Base-by-base conservation (phyloP, 53 echinoderm and acorn worm species). In the Actinopyga echinites region DNA sequence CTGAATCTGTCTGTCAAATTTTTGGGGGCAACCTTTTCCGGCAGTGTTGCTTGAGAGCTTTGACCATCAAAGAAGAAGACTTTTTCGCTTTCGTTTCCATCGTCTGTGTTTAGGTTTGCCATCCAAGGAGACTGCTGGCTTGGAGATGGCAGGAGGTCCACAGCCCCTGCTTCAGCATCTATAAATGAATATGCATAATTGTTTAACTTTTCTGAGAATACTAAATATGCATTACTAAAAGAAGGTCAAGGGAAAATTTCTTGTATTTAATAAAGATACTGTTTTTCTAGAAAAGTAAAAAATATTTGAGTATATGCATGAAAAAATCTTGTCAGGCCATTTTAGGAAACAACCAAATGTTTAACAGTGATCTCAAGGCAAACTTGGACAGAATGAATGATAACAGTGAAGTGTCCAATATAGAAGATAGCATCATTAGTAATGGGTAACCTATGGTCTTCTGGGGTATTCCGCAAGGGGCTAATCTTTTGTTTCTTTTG, bases 1-100 rank as follows among this genome's bases (percentile, higher is more conserved):
- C 88, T 91, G 78, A 92, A 99, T 4, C 83, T 87, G 42, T 65
- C 75, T 15, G 94, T 99, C 56, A 99, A 85, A 79, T 95, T 99
- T 32, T 82, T 63, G 12, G 99, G 99, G 65, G 94, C 90, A 57
- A 92, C 85, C 85, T 90, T 87, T 69, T 88, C 85, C 5, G 97
- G 97, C 40, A 97, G 83, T 56, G 90, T 82, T 25, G 90, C 97
- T 8, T 88, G 87, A 69, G 88, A 90, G 68, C 86, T 83, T 60
- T 88, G 86, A 0, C 99, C 99, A 58, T 99, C 91, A 85, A 99
- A 99, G 83, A 89, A 89, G 82, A 95, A 95, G 75, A 99, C 92
- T 68, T 93, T 92, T 56, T 92, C 95, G 83, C 95, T 99, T 83
- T 99, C 99, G 57, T 95, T 89, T 28, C 99, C 99, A n/a, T 92